These are phyloP conservation scores for Kryphioiulus occultus DNA, from an alignment of 2,888 invertebrate genomes.

Conservation along the genomic window DNA sequence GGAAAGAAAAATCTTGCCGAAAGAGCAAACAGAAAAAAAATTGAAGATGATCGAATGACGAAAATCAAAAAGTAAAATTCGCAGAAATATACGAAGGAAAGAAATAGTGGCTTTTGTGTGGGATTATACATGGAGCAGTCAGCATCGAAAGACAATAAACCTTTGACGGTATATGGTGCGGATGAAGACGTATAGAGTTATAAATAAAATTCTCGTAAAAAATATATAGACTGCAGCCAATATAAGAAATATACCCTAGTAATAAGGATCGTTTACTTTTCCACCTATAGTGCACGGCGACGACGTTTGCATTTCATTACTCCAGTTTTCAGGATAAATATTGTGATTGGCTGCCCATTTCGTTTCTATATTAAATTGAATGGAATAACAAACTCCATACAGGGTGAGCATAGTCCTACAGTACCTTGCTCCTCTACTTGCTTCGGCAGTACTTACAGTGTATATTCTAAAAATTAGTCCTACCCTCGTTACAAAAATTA, in stretches of 20 bases:
- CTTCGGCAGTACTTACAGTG: too few relatives aligned
- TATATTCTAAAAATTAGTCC: too few relatives aligned
- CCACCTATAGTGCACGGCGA: background rate
- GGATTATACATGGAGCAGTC: background rate
- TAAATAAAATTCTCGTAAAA: conserved; percentile 13
- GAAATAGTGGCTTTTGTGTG: background rate
- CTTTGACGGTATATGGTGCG: background rate
- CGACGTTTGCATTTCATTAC: background rate
- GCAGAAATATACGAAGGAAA: background rate
- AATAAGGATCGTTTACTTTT: background rate
- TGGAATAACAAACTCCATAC: too few relatives aligned
- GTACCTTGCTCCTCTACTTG: too few relatives aligned
- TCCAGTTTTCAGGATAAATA: background rate
- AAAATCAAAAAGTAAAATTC: background rate
- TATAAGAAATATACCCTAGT: background rate
- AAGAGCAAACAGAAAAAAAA: background rate
- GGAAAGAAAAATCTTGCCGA: background rate
- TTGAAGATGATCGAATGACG: background rate
- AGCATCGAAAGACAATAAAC: background rate
- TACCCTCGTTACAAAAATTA: too few relatives aligned
- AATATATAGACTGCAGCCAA: background rate
- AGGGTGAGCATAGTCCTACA: too few relatives aligned
- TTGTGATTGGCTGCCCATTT: background rate
- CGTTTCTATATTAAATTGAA: too few relatives aligned
- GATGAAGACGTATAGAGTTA: background rate